A percentile compares a stretch with the other conserved stretches of the same genome.
phyloP scores from a whole-genome alignment of 2,888 invertebrate species.

The Odiellus spinosus region DNA sequence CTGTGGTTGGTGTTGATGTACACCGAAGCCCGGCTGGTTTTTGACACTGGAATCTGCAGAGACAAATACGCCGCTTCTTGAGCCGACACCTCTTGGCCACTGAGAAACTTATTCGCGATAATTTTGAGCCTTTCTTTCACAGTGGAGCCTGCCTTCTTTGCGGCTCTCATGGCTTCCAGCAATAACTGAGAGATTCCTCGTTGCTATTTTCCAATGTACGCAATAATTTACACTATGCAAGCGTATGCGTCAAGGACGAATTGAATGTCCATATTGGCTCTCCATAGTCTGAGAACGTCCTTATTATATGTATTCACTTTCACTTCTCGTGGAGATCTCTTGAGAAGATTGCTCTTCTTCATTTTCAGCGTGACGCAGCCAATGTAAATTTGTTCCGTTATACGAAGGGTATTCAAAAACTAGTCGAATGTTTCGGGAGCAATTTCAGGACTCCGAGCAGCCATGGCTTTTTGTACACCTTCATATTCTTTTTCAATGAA shows the following conservation, averaged over 20 bases:
- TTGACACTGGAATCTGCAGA: too few species aligned
- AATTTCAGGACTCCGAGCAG: too few species aligned
- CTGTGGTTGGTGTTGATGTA: too few species aligned
- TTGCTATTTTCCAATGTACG: constrained; percentile 16
- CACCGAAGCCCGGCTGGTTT: too few species aligned
- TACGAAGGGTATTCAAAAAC: too few species aligned
- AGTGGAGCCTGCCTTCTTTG: constrained; percentile 19
- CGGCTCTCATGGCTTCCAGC: constrained; percentile 20
- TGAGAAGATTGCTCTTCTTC: constrained; percentile 15
- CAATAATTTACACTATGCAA: constrained; percentile 24
- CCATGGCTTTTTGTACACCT: too few species aligned
- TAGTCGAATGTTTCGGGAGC: too few species aligned
- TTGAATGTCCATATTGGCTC: constrained; percentile 28
- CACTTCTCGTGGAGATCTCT: constrained; percentile 16
- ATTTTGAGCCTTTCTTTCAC: constrained; percentile 17
- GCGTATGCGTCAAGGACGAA: constrained; percentile 26
- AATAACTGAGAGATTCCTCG: constrained; percentile 12
- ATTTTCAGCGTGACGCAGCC: too few species aligned
- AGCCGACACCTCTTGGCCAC: constrained; percentile 21
- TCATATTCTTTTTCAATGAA: too few species aligned
- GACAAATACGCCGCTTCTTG: constrained; percentile 21
- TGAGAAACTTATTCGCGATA: constrained; percentile 21
- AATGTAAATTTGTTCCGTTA: too few species aligned
- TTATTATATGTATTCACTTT: constrained; percentile 22
- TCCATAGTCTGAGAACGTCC: constrained; percentile 20